These are phyloP conservation scores for Drosophila suzukii DNA, from an alignment of 1,140 invertebrate genomes.

Conservation along the genomic window DNA sequence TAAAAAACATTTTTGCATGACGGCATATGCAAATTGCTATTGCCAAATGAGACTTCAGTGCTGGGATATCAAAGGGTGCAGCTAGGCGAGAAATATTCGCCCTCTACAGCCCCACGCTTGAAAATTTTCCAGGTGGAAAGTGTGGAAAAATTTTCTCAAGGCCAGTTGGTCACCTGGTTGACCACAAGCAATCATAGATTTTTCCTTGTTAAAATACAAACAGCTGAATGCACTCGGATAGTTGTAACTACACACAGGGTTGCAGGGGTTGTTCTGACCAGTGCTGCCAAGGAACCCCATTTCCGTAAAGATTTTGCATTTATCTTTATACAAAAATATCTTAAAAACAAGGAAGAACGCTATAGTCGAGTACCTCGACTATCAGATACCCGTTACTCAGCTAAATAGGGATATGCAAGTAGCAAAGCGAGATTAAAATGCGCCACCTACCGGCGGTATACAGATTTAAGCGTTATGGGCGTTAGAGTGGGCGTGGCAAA, in stretches of 20 bases:
- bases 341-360: too few species aligned
- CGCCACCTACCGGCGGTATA: too few species aligned
- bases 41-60: constrained; percentile 23
- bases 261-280: constrained; percentile 19
- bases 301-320: neutral
- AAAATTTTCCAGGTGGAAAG: constrained; percentile 35
- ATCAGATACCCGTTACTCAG: too few species aligned
- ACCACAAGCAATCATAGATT: constrained; percentile 19
- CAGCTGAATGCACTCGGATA: constrained; percentile 67
- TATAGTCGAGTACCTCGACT: too few species aligned
- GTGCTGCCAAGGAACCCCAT: neutral
- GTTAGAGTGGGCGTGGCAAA: too few species aligned
- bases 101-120: neutral
- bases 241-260: constrained; percentile 5
- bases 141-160: constrained; percentile 48
- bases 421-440: too few species aligned
- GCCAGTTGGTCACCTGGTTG: constrained; percentile 68
- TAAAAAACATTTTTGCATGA: constrained; percentile 76
- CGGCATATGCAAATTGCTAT: constrained; percentile 76
- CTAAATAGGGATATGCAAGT: too few species aligned
- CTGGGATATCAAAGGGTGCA: constrained; percentile 71
- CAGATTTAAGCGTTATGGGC: too few species aligned
- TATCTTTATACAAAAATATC: neutral
- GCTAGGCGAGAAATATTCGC: constrained; percentile 42
- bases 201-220: constrained; percentile 65